A percentile compares a stretch with the other conserved stretches of the same genome.
Conservation (phyloP, 2,888 invertebrate genomes). For the Bugulina stolonifera region DNA sequence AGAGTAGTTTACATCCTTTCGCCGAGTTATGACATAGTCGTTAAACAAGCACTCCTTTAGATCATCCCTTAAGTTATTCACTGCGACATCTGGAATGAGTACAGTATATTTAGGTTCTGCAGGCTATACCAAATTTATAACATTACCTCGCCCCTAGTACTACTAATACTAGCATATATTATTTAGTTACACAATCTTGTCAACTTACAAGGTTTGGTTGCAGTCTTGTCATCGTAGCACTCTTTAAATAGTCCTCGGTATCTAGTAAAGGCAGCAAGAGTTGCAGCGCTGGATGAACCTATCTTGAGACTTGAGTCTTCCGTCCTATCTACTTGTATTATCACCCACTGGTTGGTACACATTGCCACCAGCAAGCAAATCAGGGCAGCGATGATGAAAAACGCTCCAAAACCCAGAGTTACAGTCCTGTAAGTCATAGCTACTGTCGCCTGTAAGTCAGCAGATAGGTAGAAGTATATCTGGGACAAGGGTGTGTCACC, state of each 20-base stretch:
- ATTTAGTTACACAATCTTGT: too few species aligned
- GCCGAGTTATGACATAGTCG: background rate
- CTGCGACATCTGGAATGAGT: constrained; percentile 14
- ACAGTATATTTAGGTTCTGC: too few species aligned
- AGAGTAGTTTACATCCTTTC: background rate
- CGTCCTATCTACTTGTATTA: constrained; percentile 16
- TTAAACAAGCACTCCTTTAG: background rate
- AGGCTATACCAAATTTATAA: too few species aligned
- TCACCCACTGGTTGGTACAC: constrained; percentile 21
- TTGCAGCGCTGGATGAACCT: background rate
- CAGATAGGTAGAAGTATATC: too few species aligned
- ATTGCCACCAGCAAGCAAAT: constrained; percentile 2
- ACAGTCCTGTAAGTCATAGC: constrained; percentile 13
- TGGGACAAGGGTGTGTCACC: too few species aligned
- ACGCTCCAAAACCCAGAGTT: background rate
- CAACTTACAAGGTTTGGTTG: constrained; percentile 7
- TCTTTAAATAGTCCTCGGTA: constrained; percentile 21
- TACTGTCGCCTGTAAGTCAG: too few species aligned
- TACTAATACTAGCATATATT: too few species aligned
- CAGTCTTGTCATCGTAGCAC: constrained; percentile 3
- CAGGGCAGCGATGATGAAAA: background rate
- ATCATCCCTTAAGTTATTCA: background rate
- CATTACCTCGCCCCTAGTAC: too few species aligned
- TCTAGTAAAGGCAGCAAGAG: constrained; percentile 6
- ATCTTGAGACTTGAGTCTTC: background rate